These are phyloP conservation scores for Ennomos erosarius DNA, from an alignment of 2,888 invertebrate genomes.

Conservation along the genomic window DNA sequence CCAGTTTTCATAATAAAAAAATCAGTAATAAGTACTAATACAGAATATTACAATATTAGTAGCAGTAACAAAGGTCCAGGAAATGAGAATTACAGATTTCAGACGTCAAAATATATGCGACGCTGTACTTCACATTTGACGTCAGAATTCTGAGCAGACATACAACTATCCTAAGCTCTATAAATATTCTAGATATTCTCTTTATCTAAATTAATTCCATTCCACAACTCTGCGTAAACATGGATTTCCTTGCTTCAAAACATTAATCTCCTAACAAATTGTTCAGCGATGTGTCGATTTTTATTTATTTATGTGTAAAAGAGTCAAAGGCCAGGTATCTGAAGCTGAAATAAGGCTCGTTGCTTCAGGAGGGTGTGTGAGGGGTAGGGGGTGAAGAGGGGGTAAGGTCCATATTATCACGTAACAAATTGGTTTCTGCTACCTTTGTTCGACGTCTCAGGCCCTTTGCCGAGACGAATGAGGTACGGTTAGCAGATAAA, in stretches of 20 bases:
- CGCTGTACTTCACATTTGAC: too few relatives aligned
- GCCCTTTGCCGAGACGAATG: constrained; percentile 67
- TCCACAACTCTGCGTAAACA: too few relatives aligned
- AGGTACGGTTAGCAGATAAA: constrained; percentile 62
- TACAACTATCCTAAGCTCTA: too few relatives aligned
- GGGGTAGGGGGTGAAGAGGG: constrained; percentile 28
- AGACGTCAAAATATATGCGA: too few relatives aligned
- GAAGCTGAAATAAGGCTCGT: constrained; percentile 62
- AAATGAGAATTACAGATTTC: too few relatives aligned
- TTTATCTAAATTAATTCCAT: too few relatives aligned
- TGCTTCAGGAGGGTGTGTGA: constrained; percentile 47
- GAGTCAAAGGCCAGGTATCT: constrained; percentile 55
- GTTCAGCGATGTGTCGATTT: constrained; percentile 20
- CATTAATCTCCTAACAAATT: constrained; percentile 12
- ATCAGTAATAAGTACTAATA: too few relatives aligned
- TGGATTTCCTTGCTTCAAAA: constrained; percentile 2
- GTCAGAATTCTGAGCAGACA: too few relatives aligned
- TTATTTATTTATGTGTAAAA: constrained; percentile 20
- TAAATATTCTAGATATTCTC: too few relatives aligned
- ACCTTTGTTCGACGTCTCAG: constrained; percentile 78
- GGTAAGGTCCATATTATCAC: constrained; percentile 79
- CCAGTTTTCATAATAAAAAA: too few relatives aligned
- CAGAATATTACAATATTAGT: too few relatives aligned
- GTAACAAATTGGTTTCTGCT: constrained; percentile 85
- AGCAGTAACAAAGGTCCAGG: too few relatives aligned